These are phyloP conservation scores for Sciurus carolinensis DNA, from an alignment of 2,797 vertebrate species.

Conservation along the genomic window DNA sequence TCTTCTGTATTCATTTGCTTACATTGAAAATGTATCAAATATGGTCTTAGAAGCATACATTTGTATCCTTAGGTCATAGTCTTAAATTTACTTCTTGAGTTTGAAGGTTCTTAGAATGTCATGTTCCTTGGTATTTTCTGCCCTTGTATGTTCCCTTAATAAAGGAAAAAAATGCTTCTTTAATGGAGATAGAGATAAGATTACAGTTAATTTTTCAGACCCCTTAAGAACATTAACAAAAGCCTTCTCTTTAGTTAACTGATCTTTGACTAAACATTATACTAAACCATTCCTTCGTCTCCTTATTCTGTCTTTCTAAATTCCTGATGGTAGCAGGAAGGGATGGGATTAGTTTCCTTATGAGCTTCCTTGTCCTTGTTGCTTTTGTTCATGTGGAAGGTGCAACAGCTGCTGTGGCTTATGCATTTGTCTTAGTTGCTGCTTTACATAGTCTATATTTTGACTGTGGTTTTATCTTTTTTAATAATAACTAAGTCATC, in stretches of 20 bases:
- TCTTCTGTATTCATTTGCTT: slow-evolving; percentile 13
- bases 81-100: slow-evolving; percentile 67
- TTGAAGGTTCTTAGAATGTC: slow-evolving; percentile 33
- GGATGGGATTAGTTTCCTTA: background rate
- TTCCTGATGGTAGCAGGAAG: slow-evolving; percentile 4
- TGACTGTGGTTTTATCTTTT: slow-evolving; percentile 80
- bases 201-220: slow-evolving; percentile 60
- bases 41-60: slow-evolving; percentile 31
- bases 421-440: slow-evolving; percentile 78
- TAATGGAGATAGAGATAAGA: slow-evolving; percentile 39
- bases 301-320: background rate
- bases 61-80: background rate
- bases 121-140: slow-evolving; percentile 5
- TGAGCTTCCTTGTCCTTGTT: slow-evolving; percentile 52
- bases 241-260: slow-evolving; percentile 29
- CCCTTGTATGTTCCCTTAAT: slow-evolving; percentile 34
- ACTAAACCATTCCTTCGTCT: slow-evolving; percentile 13
- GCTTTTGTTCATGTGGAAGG: slow-evolving; percentile 79
- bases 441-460: slow-evolving; percentile 75
- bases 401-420: slow-evolving; percentile 83
- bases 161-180: slow-evolving; percentile 23
- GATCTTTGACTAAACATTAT: slow-evolving; percentile 47
- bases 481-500: slow-evolving; percentile 78
- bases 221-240: slow-evolving; percentile 15
- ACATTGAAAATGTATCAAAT: slow-evolving; percentile 45